These are phyloP conservation scores for Pygoscelis adeliae DNA, from an alignment of 2,113 vertebrate species.

Conservation along the genomic window DNA sequence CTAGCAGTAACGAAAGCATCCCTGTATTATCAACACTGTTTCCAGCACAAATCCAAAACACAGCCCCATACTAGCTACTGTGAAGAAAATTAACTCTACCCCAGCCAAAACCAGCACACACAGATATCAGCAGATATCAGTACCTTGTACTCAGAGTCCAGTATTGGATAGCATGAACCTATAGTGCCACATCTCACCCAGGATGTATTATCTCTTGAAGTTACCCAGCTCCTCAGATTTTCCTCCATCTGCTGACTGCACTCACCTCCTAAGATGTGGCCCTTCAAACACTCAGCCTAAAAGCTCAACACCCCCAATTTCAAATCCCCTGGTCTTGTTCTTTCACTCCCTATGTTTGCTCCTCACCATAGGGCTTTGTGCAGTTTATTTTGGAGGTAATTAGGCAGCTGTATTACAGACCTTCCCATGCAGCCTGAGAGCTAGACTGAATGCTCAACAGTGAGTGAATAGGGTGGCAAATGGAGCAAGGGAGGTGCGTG, in stretches of 20 bases:
- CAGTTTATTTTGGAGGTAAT: background rate
- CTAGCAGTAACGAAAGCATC: background rate
- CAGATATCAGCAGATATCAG: background rate
- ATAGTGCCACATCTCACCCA: background rate
- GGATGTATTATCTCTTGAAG: background rate
- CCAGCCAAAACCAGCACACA: background rate
- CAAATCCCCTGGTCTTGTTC: background rate
- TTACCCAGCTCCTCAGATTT: background rate
- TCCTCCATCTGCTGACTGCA: background rate
- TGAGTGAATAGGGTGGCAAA: background rate
- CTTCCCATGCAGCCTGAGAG: background rate
- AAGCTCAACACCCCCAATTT: background rate
- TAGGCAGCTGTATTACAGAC: background rate
- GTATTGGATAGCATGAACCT: background rate
- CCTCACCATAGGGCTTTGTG: background rate
- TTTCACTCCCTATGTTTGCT: background rate
- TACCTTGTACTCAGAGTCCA: background rate
- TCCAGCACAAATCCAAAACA: background rate
- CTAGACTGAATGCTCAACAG: background rate
- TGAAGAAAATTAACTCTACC: background rate
- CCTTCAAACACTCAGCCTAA: background rate
- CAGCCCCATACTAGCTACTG: no score
- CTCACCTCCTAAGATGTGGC: background rate
- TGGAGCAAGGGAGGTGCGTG: rapidly evolving
- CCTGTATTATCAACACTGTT: background rate